phyloP scores from a whole-genome alignment of 1,140 invertebrate genomes.

The Paracyclopina nana region DNA sequence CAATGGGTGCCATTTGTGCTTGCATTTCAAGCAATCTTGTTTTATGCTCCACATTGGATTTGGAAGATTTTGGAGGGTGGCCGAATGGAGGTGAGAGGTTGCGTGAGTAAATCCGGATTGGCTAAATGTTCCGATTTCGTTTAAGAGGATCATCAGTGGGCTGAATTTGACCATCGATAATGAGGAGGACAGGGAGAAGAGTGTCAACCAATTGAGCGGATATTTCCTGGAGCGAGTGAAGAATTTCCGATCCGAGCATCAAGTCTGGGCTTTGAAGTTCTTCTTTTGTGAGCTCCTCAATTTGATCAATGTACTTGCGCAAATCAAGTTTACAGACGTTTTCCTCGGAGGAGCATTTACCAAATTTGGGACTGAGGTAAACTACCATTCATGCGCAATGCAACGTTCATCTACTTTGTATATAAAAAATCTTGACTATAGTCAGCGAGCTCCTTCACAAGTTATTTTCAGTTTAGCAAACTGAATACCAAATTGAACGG shows the following conservation, averaged over 20 bases:
- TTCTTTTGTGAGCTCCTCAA: constrained; percentile 49
- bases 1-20: constrained; percentile 88
- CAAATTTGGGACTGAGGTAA: constrained; percentile 61
- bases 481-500: too few species aligned
- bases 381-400: too few species aligned
- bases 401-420: too few species aligned
- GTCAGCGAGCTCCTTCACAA: too few species aligned
- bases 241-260: constrained; percentile 36
- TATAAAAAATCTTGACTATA: too few species aligned
- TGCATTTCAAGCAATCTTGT: constrained; percentile 51
- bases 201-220: constrained; percentile 19
- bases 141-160: constrained; percentile 36
- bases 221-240: constrained; percentile 24
- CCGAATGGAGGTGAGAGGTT: constrained; percentile 32
- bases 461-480: too few species aligned
- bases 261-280: constrained; percentile 46
- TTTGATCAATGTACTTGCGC: constrained; percentile 35
- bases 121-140: not conserved
- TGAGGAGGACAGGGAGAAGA: constrained; percentile 23
- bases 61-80: constrained; percentile 31
- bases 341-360: constrained; percentile 34
- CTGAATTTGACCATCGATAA: constrained; percentile 40
- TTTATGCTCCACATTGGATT: constrained; percentile 25
- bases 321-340: constrained; percentile 8
- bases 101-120: not conserved